Evolutionary conservation across 2,888 invertebrate genomes (phyloP).

Genomic region (Netelia fuscicornis): DNA sequence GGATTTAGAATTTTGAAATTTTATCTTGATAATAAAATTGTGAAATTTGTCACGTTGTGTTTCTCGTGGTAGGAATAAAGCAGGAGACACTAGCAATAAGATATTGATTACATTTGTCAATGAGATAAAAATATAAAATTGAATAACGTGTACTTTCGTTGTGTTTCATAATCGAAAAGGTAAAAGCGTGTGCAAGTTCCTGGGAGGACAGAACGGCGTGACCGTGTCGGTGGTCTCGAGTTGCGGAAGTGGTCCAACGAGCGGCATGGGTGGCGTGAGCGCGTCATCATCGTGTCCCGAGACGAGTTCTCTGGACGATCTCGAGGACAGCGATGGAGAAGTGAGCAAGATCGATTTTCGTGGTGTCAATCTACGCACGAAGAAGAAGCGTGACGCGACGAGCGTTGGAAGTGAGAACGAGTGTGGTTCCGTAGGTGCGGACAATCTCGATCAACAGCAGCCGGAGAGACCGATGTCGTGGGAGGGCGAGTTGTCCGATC

Average conservation of each 20-base stretch:
- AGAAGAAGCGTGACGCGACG: slow-evolving; percentile 87
- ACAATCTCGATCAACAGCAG: slow-evolving; percentile 82
- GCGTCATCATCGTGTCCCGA: slow-evolving; percentile 68
- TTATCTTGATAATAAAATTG: too few species aligned
- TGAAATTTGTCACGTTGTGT: too few species aligned
- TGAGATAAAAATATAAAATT: too few species aligned
- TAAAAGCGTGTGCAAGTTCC: slow-evolving; percentile 83
- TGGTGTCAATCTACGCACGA: slow-evolving; percentile 89
- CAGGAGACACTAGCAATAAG: too few species aligned
- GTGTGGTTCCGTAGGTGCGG: slow-evolving; percentile 68
- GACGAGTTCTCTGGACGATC: slow-evolving; percentile 80
- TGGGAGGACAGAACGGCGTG: slow-evolving; percentile 84
- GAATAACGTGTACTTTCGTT: background rate
- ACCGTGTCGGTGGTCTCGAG: slow-evolving; percentile 87
- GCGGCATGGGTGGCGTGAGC: slow-evolving; percentile 71
- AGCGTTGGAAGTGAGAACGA: slow-evolving; percentile 84
- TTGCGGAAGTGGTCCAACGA: slow-evolving; percentile 78
- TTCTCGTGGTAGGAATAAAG: too few species aligned
- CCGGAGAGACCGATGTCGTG: slow-evolving; percentile 95
- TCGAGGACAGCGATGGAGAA: slow-evolving; percentile 91
- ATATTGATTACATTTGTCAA: too few species aligned
- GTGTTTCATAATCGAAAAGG: slow-evolving; percentile 71
- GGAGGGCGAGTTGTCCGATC: slow-evolving; percentile 96
- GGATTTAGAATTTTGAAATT: too few species aligned
- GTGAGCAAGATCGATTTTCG: slow-evolving; percentile 92